These are phyloP conservation scores for Xenopus petersii DNA, from an alignment of 2,797 vertebrate species.

Conservation along the genomic window DNA sequence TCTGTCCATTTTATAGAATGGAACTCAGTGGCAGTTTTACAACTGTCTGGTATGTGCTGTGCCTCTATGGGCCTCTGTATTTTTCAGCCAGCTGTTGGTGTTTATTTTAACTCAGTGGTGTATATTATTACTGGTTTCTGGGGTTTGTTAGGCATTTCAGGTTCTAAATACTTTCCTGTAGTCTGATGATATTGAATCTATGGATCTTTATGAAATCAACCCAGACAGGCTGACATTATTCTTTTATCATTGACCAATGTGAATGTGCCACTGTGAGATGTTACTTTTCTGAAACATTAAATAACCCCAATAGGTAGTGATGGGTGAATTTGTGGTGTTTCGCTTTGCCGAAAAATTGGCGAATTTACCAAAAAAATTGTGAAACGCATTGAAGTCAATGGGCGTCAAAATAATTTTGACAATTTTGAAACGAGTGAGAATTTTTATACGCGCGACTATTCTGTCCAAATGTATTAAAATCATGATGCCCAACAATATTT, in stretches of 20 bases:
- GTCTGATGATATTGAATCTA: background rate
- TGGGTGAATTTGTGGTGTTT: too few species aligned
- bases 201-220: slow-evolving; percentile 10
- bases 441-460: too few species aligned
- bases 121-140: slow-evolving; percentile 42
- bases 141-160: slow-evolving; percentile 24
- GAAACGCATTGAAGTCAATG: too few species aligned
- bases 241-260: background rate
- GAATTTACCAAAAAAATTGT: too few species aligned
- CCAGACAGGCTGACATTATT: background rate
- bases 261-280: background rate
- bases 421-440: too few species aligned
- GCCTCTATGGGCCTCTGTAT: slow-evolving; percentile 43
- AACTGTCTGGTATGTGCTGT: slow-evolving; percentile 44
- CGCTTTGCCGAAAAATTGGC: too few species aligned
- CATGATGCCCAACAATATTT: too few species aligned
- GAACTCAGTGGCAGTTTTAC: slow-evolving; percentile 44
- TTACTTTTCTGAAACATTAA: too few species aligned
- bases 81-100: slow-evolving; percentile 37
- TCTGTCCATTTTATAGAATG: slow-evolving; percentile 38
- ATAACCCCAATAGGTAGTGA: too few species aligned
- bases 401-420: too few species aligned
- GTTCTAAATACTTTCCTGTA: slow-evolving; percentile 14
- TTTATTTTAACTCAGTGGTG: slow-evolving; percentile 46
- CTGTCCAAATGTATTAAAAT: too few species aligned